Evolutionary conservation across 2,797 vertebrate genomes (phyloP), one percentile per base, ranked within the genome.

Genomic region (Sciurus carolinensis): DNA sequence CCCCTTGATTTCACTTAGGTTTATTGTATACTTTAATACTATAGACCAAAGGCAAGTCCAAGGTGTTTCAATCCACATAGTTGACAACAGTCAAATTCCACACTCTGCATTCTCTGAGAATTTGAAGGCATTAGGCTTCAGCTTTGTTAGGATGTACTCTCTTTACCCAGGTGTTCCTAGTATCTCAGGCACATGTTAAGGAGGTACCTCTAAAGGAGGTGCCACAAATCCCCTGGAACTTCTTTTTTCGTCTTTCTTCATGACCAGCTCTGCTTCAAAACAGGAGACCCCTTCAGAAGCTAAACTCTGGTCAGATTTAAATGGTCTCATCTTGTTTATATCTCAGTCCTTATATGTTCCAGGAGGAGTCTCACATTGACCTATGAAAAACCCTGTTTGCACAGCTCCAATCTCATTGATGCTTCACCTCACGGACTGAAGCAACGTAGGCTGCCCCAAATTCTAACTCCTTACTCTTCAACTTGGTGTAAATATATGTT

Each of bases 361-460:
- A 11, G 14, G 3, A 26, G 3, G 30, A 44, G 20, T 42, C 8
- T 59, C n/a, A 22, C 1, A 8, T 24, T 50, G 17, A 87, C 8
- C 17, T n/a, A 0, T 17, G 24, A 6, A 30, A 3, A 10, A 20
- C 7, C 1, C 1, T 3, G 11, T 36, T 13, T 28, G 1, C 44
- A 36, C 1, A 66, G 22, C 7, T n/a, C 4, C 14, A 30, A 7
- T 20, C 1, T 64, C 15, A 57, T 15, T 72, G 7, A 71, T 42
- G 30, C 11, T 36, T 82, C 14, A 15, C 7, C 30, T 24, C 54
- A 39, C 3, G 67, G 18, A 52, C 20, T 57, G 8, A 0, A 81
- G 28, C 5, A 28, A 15, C 3, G 14, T 66, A 15, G 39, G 14
- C 14, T 28, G 1, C 6, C 12, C 33, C 30, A 22, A 17, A 66